Evolutionary conservation across 2,113 vertebrate species (phyloP).

Genomic region (Chaetorhynchus papuensis): DNA sequence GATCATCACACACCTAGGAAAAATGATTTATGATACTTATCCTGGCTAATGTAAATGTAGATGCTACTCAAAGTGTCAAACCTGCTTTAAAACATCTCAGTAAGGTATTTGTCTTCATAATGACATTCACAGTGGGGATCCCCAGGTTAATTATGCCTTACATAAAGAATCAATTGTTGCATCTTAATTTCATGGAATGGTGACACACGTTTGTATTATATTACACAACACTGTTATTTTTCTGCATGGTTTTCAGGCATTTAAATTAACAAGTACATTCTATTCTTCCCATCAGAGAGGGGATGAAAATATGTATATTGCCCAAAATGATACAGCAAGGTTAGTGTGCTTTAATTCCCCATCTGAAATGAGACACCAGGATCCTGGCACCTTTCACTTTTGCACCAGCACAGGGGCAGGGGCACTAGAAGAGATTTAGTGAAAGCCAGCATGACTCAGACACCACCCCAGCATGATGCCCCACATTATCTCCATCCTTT

Average conservation of each 20-base stretch:
- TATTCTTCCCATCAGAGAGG: neutral
- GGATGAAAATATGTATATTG: neutral
- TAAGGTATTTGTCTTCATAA: slow-evolving; percentile 12
- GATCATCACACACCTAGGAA: neutral
- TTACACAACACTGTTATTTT: neutral
- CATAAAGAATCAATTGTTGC: neutral
- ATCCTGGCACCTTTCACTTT: neutral
- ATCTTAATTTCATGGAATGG: neutral
- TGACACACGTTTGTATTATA: neutral
- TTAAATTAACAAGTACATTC: neutral
- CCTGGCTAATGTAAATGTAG: neutral
- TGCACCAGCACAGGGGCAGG: neutral
- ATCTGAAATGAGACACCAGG: neutral
- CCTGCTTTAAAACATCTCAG: neutral
- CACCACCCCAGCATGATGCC: neutral
- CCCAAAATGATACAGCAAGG: neutral
- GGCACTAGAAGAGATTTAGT: neutral
- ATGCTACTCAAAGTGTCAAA: neutral
- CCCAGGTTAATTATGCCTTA: neutral
- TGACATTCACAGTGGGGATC: neutral
- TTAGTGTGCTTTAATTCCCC: neutral
- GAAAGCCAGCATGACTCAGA: neutral
- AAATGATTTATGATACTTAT: neutral
- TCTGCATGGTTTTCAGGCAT: neutral
- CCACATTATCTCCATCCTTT: accelerated